phyloP scores from a whole-genome alignment of 2,113 vertebrate species.

The Sylvietta virens region DNA sequence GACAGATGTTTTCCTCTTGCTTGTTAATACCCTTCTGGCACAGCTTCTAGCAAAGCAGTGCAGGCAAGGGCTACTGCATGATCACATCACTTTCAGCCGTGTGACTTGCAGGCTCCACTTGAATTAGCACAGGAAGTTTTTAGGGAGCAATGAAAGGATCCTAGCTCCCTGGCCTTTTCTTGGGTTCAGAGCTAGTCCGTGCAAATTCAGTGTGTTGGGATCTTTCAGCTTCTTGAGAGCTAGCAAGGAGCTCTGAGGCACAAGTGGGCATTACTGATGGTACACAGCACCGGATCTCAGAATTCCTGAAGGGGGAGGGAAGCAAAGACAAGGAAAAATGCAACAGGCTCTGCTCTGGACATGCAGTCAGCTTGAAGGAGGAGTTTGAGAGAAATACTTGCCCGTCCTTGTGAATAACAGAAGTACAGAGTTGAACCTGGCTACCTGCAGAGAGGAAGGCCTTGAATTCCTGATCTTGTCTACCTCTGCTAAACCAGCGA shows the following conservation, averaged over 20 bases:
- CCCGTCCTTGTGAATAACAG: neutral
- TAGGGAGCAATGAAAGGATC: neutral
- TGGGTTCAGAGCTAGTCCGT: neutral
- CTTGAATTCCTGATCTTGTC: neutral
- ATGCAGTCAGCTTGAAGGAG: neutral
- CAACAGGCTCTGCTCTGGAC: neutral
- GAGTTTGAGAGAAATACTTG: neutral
- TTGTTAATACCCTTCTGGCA: slow-evolving; percentile 16
- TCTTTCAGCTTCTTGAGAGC: neutral
- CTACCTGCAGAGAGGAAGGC: neutral
- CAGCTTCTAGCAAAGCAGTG: neutral
- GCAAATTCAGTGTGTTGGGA: neutral
- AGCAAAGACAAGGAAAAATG: neutral
- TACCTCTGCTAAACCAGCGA: neutral
- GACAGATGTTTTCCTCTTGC: slow-evolving; percentile 21
- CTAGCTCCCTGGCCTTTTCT: neutral
- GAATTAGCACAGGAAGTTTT: neutral
- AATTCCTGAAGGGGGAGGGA: neutral
- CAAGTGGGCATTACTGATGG: neutral
- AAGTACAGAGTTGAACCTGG: neutral
- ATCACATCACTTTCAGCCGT: neutral
- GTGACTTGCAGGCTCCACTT: neutral
- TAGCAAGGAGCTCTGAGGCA: neutral
- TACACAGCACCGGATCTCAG: accelerated
- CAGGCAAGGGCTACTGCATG: neutral